Percentiles rank a stretch among this genome's conserved stretches.
Evolutionary conservation across 2,888 invertebrate species (phyloP).

Genomic region (Agrotis exclamationis): DNA sequence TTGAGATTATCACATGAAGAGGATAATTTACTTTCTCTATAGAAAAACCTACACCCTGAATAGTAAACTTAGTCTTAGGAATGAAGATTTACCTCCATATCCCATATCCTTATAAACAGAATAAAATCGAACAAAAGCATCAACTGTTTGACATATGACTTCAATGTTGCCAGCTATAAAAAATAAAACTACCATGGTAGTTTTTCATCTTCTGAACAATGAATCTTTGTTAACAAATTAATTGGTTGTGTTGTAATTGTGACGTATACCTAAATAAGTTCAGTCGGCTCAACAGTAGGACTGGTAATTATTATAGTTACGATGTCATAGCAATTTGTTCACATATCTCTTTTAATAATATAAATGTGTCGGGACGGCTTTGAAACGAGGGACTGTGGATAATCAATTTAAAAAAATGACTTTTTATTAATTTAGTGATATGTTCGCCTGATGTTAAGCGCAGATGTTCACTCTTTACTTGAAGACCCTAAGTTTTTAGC

Average conservation of each 20-base stretch:
- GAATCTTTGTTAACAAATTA: conserved; percentile 8
- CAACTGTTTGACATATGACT: conserved; percentile 3
- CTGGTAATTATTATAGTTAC: conserved; percentile 28
- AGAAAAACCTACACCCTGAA: background rate
- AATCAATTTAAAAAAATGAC: too few species aligned
- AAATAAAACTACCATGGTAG: conserved; percentile 33
- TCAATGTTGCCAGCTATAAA: conserved; percentile 32
- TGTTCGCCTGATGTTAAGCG: too few species aligned
- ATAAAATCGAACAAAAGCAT: background rate
- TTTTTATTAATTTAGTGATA: too few species aligned
- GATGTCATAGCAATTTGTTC: conserved; percentile 32
- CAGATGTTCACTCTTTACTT: too few species aligned
- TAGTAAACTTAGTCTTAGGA: background rate
- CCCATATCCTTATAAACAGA: too few species aligned
- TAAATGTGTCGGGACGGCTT: conserved; percentile 27
- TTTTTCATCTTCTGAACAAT: conserved; percentile 6
- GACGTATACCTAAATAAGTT: conserved; percentile 15
- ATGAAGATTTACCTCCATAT: background rate
- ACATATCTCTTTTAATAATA: conserved; percentile 53
- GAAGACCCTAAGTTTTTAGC: too few species aligned
- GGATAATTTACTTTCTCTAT: background rate
- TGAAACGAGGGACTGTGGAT: conserved; percentile 7
- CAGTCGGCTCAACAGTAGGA: conserved; percentile 49
- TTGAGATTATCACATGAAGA: conserved; percentile 1
- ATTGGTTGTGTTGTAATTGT: conserved; percentile 58